Base-by-base conservation (phyloP, 1,140 invertebrate species). In the Lepidostoma basale region DNA sequence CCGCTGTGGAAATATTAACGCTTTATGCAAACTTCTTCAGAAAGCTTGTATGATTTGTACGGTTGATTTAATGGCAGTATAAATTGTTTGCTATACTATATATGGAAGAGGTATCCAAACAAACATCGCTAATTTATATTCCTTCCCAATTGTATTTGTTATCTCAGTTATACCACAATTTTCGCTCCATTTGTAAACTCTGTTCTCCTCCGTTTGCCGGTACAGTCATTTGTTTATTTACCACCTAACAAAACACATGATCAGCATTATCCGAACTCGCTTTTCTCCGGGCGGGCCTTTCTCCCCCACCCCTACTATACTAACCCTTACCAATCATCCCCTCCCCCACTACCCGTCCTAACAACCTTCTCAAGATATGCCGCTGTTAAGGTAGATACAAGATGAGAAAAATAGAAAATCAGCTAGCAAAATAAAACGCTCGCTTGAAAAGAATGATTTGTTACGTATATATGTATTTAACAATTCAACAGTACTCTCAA, bases 351-450 rank as follows among this genome's bases (percentile, higher is more conserved):
- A 10, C 47, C 66, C 36, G 36, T 22, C 42, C 23, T 49, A 39
- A 47, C 68, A 49, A 54, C 26, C 49, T 42, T 45, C 60, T 58
- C 54, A 66, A 71, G 69, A 71, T 67, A 59, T 44, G 49, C 40
- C 65, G 65, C 60, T 52, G 52, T 70, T 70, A 70, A 47, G 30
- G 39, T 47, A 47, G 10, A 47, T 20, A 47, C 23, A 47, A 20
- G 44, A 22, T 4, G 10, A 12, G 14, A 20, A 20, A 9, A 22
- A 47, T 47, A 16, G n/a, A n/a, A 47, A 47, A 47, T 47, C 44
- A 47, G 44, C 44, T 3, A 9, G 44, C 12, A 23, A 47, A 47
- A 47, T 47, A 0, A 23, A 20, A 18, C 44, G 23, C 44, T 23
- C 4, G 3, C 2, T 22, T 9, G 2, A 45, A 45, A 22, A 8